A percentile compares a stretch with the other conserved stretches of the same genome.
phyloP scores from a whole-genome alignment of 2,113 vertebrate species.

The Hirundichthys speculiger region DNA sequence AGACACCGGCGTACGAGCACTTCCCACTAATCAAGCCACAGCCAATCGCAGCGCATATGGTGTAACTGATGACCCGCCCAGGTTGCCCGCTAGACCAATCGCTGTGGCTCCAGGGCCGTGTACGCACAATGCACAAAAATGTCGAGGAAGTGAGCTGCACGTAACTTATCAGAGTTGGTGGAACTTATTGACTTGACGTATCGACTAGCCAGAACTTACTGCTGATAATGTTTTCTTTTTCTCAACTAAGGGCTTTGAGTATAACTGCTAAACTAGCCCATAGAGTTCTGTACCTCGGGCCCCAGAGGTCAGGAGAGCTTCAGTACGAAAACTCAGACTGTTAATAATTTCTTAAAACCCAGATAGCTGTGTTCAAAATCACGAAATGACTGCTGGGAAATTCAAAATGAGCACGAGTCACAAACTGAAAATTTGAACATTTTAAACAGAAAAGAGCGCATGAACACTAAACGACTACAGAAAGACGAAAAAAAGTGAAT shows the following conservation, averaged over 20 bases:
- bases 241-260: no score
- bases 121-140: conserved; percentile 64
- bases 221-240: no score
- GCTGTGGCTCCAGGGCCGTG: not conserved
- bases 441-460: no score
- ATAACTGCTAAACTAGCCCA: not conserved
- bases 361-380: not conserved
- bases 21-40: conserved; percentile 49
- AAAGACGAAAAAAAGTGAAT: no score
- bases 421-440: no score
- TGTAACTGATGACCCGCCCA: conserved; percentile 28
- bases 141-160: conserved; percentile 67
- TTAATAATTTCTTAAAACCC: not conserved
- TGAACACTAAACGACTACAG: no score
- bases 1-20: conserved; percentile 69
- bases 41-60: conserved; percentile 61
- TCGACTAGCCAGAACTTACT: no score
- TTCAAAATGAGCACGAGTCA: no score
- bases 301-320: not conserved
- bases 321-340: not conserved
- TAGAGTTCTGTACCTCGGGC: not conserved
- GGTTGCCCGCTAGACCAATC: conserved; percentile 14
- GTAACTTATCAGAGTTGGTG: no score
- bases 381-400: not conserved
- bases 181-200: no score